Evolutionary conservation across 2,888 invertebrate species (phyloP).

Genomic region (Notodonta dromedarius): DNA sequence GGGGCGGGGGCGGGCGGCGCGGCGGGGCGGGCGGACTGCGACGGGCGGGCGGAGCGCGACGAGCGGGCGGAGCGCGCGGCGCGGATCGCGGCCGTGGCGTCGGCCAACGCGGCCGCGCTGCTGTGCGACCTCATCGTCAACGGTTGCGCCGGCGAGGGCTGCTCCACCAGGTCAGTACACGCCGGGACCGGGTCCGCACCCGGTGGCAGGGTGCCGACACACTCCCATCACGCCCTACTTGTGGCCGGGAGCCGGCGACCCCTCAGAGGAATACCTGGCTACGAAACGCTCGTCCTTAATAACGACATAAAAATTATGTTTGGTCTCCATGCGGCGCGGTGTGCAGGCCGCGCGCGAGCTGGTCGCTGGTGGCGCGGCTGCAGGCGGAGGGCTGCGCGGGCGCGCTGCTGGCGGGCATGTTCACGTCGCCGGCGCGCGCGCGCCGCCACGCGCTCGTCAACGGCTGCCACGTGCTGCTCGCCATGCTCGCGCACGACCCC

Average conservation of each 20-base stretch:
- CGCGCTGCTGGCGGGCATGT: constrained; percentile 88
- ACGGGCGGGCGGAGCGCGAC: constrained; percentile 8
- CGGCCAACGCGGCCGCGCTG: constrained; percentile 94
- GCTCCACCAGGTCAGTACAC: constrained; percentile 43
- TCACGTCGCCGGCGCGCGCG: constrained; percentile 72
- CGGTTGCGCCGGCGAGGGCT: constrained; percentile 55
- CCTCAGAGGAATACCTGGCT: no score
- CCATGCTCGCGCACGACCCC: constrained; percentile 39
- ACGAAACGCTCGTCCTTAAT: no score
- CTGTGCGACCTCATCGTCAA: constrained; percentile 91
- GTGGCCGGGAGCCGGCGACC: no score
- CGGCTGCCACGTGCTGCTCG: constrained; percentile 42
- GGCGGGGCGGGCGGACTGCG: constrained; percentile 3
- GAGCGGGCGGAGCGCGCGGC: constrained; percentile 49
- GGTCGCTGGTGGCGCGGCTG: constrained; percentile 4
- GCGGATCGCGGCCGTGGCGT: constrained; percentile 88
- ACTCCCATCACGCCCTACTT: no score
- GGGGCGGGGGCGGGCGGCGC: no score
- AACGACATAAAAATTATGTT: no score
- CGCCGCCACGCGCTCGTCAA: constrained; percentile 35
- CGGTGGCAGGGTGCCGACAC: background rate
- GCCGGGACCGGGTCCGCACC: background rate
- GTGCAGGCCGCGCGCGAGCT: no score
- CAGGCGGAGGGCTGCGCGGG: constrained; percentile 45
- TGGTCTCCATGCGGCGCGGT: background rate